Evolutionary conservation across 2,888 invertebrate genomes (phyloP), one percentile per base, ranked within the genome.

Genomic region (Drosophila ochracea): DNA sequence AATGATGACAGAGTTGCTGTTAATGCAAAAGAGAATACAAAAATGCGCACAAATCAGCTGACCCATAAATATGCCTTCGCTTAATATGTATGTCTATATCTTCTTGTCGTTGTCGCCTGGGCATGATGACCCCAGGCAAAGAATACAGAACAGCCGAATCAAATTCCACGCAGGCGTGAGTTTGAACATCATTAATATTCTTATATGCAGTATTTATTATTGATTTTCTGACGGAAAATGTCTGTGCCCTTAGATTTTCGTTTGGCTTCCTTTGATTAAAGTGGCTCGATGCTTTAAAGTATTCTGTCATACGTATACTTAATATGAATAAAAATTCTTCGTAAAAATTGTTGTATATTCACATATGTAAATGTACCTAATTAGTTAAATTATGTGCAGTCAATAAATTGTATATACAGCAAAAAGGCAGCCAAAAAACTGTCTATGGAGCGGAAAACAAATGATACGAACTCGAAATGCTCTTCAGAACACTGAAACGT

Each of bases 1-100:
- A 89, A 89, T 87, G 89, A 85, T 82, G 82, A 82, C 80, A 78
- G 72, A 78, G 83, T 64, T 76, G 69, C 73, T 69, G 66, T 79
- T 79, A 87, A 79, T 78, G 78, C 84, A 82, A 69, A 63, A 67
- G 57, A 61, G 57, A 63, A 67, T 65, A 70, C 64, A 72, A 82
- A 78, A 62, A 58, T 65, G 61, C 64, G 50, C 60, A 66, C 63
- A 63, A 68, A 69, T 80, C 77, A 54, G 68, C 72, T 78, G 78
- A 78, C 78, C 78, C 68, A 80, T 78, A 80, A 81, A 81, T 81
- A 77, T 69, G 69, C 49, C 35, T 63, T 60, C 59, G 54, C 60
- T 80, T 76, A 71, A 72, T 72, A 80, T 64, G 59, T 64, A 64
- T 75, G 83, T 73, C 73, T 68, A 71, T 41, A 58, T 58, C 39